Conservation (phyloP, 2,113 vertebrate genomes). For the Corydoras maculifer region DNA sequence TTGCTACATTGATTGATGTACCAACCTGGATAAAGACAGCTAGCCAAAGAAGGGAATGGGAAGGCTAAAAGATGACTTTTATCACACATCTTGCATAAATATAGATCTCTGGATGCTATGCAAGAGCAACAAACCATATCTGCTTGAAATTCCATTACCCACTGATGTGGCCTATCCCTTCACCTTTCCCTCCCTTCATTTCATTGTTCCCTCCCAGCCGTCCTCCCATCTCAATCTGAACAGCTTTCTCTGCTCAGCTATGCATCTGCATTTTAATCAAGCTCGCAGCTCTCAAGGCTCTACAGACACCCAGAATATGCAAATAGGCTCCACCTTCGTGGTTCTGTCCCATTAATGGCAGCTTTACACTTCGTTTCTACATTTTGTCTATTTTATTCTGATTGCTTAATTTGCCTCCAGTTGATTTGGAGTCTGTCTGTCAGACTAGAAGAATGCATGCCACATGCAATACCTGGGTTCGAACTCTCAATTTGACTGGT, state of each 20-base stretch:
- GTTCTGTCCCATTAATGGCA: constrained; percentile 11
- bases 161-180: constrained; percentile 16
- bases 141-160: constrained; percentile 51
- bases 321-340: constrained; percentile 15
- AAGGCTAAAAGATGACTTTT: constrained; percentile 35
- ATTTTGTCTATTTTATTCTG: not conserved
- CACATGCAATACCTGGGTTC: not conserved
- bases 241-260: constrained; percentile 16
- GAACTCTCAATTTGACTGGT: constrained; percentile 22
- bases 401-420: not conserved
- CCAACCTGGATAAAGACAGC: constrained; percentile 13
- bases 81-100: constrained; percentile 37
- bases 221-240: constrained; percentile 22
- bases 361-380: constrained; percentile 17
- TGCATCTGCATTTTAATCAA: constrained; percentile 43
- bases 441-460: not conserved
- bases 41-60: constrained; percentile 4
- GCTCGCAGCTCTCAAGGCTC: constrained; percentile 22
- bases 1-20: constrained; percentile 12
- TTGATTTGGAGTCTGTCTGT: constrained; percentile 2
- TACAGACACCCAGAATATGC: constrained; percentile 26
- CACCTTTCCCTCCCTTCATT: not conserved
- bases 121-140: constrained; percentile 48
- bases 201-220: not conserved
- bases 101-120: constrained; percentile 37